Percentiles rank a stretch among this genome's conserved stretches.
Conservation (phyloP, 2,888 invertebrate species). For the Rhamphomyia laevipes region DNA sequence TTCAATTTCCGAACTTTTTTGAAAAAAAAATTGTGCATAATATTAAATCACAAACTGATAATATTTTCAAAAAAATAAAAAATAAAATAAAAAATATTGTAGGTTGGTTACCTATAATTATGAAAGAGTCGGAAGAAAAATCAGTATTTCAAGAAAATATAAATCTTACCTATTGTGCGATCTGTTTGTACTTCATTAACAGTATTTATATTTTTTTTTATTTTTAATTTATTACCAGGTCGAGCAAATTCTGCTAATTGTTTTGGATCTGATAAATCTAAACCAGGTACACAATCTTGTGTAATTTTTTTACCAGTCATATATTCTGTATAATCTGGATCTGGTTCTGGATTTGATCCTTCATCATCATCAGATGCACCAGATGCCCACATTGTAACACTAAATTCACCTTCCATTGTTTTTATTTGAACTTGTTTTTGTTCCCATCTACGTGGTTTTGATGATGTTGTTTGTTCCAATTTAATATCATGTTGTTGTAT, state of each 20-base stretch:
- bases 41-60: no score
- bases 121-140: no score
- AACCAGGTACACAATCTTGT: conserved; percentile 47
- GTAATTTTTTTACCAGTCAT: conserved; percentile 72
- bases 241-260: conserved; percentile 86
- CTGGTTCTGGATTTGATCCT: conserved; percentile 80
- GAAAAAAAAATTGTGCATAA: no score
- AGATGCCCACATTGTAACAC: conserved; percentile 96
- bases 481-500: background rate
- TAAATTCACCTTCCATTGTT: conserved; percentile 95
- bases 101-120: no score
- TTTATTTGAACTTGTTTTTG: conserved; percentile 96
- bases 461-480: conserved; percentile 17
- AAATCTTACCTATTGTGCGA: conserved; percentile 18
- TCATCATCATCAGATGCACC: conserved; percentile 79
- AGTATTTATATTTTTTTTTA: conserved; percentile 15
- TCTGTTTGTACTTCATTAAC: conserved; percentile 6
- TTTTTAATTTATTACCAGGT: conserved; percentile 58
- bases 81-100: no score
- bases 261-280: conserved; percentile 86
- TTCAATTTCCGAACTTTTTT: no score
- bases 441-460: conserved; percentile 76
- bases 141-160: no score
- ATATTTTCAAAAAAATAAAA: no score
- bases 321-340: conserved; percentile 85